Evolutionary conservation across 2,113 vertebrate species (phyloP), one percentile per base, ranked within the genome.

Genomic region (Apodemus sylvaticus): DNA sequence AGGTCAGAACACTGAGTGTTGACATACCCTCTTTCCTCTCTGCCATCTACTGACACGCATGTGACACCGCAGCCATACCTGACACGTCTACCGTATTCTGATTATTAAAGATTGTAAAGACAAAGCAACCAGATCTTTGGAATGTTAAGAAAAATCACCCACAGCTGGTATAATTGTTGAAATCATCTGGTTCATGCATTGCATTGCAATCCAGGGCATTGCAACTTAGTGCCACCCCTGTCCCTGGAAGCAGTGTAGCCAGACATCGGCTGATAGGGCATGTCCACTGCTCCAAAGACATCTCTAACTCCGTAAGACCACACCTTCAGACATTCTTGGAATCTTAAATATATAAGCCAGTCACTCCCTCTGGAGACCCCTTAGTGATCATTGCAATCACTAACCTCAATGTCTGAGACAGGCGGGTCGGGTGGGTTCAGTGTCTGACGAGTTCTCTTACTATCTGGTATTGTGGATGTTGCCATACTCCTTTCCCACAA

Each of bases 401-500:
- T 89, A 85, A 70, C 22, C 34, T 26, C 3, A 88, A 19, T 22
- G n/a, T 22, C 42, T 19, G 9, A 10, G 4, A 2, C 16, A 20
- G n/a, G 71, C 4, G 14, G n/a, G n/a, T 20, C 36, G 8, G n/a
- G 36, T 7, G 17, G n/a, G 36, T 20, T 71, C 74, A 17, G 29
- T 16, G 14, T 74, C 55, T 7, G 42, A 26, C 58, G 10, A 26
- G 45, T 13, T 79, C 1, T 29, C 19, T 1, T 22, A 74, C 68
- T 0, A 48, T 14, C 22, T 12, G 11, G 0, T 1, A 14, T 0
- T 1, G 48, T 17, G 9, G 42, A 3, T 22, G 0, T 24, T 73
- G 22, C 11, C 11, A 7, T 0, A 24, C 9, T 36, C 68, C 3
- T 45, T 87, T 77, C 51, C 26, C 78, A 71, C 78, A 88, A 20